A percentile compares a stretch with the other conserved stretches of the same genome.
These are phyloP conservation scores for Taenioides sp. DNA, from an alignment of 2,797 vertebrate species.

Conservation along the genomic window DNA sequence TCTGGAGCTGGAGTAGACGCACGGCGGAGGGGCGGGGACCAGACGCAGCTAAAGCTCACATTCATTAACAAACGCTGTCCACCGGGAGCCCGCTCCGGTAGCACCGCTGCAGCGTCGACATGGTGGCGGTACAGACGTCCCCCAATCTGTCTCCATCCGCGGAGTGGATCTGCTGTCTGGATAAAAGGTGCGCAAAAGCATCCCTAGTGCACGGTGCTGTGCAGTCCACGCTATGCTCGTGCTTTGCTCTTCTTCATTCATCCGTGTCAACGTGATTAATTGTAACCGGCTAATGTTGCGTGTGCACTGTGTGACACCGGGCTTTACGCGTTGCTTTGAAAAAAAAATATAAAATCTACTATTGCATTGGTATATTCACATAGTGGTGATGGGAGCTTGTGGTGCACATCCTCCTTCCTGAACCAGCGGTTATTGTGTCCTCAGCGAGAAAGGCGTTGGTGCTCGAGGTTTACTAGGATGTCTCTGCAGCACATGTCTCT, in stretches of 20 bases:
- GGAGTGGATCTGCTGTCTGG: constrained; percentile 95
- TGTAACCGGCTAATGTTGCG: constrained; percentile 56
- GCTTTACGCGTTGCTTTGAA: constrained; percentile 20
- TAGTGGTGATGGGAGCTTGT: constrained; percentile 4
- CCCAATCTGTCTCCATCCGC: constrained; percentile 84
- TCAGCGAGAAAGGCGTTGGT: constrained; percentile 68
- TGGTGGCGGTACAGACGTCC: constrained; percentile 90
- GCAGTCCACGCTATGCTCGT: constrained; percentile 22
- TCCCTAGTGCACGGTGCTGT: constrained; percentile 5
- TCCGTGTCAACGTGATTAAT: constrained; percentile 51
- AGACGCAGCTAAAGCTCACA: constrained; percentile 49
- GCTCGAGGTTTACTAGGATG: constrained; percentile 50
- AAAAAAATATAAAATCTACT: not conserved
- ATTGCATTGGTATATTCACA: not conserved
- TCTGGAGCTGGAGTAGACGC: constrained; percentile 33
- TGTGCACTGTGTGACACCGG: constrained; percentile 21
- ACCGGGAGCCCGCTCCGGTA: constrained; percentile 53
- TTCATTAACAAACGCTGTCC: constrained; percentile 67
- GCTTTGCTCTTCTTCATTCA: constrained; percentile 50
- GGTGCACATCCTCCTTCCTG: constrained; percentile 1
- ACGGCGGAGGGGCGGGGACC: constrained; percentile 49
- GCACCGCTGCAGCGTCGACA: constrained; percentile 58
- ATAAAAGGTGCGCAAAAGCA: constrained; percentile 86
- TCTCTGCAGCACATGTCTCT: constrained; percentile 53
- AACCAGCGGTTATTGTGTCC: constrained; percentile 12